Evolutionary conservation across 2,113 vertebrate species (phyloP).

Genomic region (Miniopterus natalensis): DNA sequence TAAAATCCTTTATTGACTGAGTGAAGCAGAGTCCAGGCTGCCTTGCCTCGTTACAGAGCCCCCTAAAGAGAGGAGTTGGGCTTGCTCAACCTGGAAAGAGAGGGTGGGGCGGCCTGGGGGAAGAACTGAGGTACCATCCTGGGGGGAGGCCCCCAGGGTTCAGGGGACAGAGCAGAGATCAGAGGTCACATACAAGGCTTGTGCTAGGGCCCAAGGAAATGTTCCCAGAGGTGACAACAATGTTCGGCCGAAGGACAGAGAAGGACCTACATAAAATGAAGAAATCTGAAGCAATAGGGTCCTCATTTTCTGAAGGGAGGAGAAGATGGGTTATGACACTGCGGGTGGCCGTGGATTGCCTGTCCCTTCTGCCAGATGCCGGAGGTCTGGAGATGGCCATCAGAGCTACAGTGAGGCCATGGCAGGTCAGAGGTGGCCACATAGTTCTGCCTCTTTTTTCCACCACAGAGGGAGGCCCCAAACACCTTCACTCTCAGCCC

Average conservation of each 20-base stretch:
- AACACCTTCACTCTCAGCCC: neutral
- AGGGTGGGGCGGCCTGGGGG: fast-evolving
- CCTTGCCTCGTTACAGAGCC: neutral
- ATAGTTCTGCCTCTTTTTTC: neutral
- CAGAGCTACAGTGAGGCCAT: neutral
- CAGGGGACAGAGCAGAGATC: neutral
- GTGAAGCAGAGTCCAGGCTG: neutral
- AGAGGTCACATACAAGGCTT: neutral
- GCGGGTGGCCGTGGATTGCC: neutral
- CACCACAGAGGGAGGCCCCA: fast-evolving
- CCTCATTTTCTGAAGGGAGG: neutral
- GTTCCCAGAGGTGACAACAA: neutral
- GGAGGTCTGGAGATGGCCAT: fast-evolving
- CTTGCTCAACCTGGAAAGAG: neutral
- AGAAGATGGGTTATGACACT: too few species aligned
- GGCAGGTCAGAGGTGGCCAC: neutral
- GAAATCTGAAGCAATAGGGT: neutral
- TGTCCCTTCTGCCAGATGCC: fast-evolving
- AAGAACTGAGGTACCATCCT: neutral
- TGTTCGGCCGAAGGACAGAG: neutral
- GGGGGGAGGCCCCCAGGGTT: too few species aligned
- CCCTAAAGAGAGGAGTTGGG: neutral
- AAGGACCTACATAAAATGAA: neutral
- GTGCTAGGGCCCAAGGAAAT: neutral
- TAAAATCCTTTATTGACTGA: conserved; percentile 38